Evolutionary conservation across 2,797 vertebrate species (phyloP), one percentile per base, ranked within the genome.

Genomic region (Oreochromis grahami): DNA sequence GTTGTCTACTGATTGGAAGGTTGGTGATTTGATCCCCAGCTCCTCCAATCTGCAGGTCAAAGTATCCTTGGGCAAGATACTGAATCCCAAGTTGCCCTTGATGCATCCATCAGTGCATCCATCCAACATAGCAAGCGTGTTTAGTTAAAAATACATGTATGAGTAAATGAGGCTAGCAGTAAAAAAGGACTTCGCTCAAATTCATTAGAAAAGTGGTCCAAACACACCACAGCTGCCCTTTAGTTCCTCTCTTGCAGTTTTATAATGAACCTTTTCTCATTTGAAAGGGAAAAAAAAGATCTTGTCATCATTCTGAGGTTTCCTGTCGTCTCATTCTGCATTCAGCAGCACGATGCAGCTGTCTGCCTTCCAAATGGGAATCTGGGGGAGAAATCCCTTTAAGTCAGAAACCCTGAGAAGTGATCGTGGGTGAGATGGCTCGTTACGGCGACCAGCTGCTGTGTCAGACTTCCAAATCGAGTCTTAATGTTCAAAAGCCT

Each of bases 381-480:
- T 89, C 88, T 90, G 91, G 79, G 72, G 52, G 86, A 80, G 78
- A 90, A 91, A 93, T 92, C 92, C 87, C 86, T 65, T 79, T 92
- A 93, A 94, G 88, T 88, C 92, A 7, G 89, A 65, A 80, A 83
- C 88, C 77, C 81, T 78, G 87, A 90, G 84, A 65, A 81, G 83
- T 76, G 89, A 87, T 85, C 68, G 77, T 1, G 82, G 89, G 79
- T 79, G 84, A 88, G 87, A 15, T 50, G 86, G 79, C 77, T 89
- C 81, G 60, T 84, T 80, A 83, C 15, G 58, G 24, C 78, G 79
- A 87, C 90, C 92, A 94, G 91, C 93, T 92, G 93, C 90, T 74
- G 81, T 74, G 86, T 87, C 91, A 90, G 50, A 82, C 90, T 87
- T 87, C 91, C 87, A 85, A 84, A 85, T 85, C 24, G 9, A 50